phyloP scores from a whole-genome alignment of 2,888 invertebrate species.

The Perizoma flavofasciatum region DNA sequence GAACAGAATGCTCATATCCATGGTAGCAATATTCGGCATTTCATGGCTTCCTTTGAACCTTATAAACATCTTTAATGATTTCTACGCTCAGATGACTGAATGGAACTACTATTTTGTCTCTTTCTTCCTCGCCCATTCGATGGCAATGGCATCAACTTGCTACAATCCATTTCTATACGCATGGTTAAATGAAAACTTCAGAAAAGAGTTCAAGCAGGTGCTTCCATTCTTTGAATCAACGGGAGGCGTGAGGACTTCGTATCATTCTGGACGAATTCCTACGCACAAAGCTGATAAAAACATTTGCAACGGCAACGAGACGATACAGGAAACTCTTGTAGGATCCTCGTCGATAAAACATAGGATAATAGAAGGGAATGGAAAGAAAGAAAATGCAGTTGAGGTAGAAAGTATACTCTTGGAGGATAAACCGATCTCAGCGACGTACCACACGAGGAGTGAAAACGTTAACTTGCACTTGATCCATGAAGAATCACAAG shows the following conservation, averaged over 20 bases:
- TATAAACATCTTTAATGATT: slow-evolving; percentile 90
- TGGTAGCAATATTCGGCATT: slow-evolving; percentile 95
- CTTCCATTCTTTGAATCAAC: slow-evolving; percentile 85
- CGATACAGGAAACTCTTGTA: slow-evolving; percentile 87
- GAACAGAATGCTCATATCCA: slow-evolving; percentile 95
- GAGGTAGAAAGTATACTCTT: slow-evolving; percentile 84
- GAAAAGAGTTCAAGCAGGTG: slow-evolving; percentile 95
- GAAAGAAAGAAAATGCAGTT: slow-evolving; percentile 79
- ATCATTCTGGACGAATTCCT: slow-evolving; percentile 74
- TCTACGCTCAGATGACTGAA: slow-evolving; percentile 85
- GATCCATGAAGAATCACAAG: slow-evolving; percentile 72
- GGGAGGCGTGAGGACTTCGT: slow-evolving; percentile 77
- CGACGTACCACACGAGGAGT: slow-evolving; percentile 64
- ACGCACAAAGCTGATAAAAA: slow-evolving; percentile 85
- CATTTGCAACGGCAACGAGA: slow-evolving; percentile 90
- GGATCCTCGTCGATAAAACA: slow-evolving; percentile 80
- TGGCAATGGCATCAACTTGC: slow-evolving; percentile 98
- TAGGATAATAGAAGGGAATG: slow-evolving; percentile 60
- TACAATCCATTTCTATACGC: slow-evolving; percentile 99
- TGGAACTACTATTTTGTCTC: slow-evolving; percentile 93
- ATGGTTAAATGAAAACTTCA: slow-evolving; percentile 98
- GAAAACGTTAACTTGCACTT: slow-evolving; percentile 72
- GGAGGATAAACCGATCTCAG: slow-evolving; percentile 71
- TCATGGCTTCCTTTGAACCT: slow-evolving; percentile 95
- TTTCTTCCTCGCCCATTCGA: slow-evolving; percentile 95